Percentiles rank a stretch among this genome's conserved stretches.
Conservation (phyloP, 2,888 invertebrate species). For the Adineta ricciae region DNA sequence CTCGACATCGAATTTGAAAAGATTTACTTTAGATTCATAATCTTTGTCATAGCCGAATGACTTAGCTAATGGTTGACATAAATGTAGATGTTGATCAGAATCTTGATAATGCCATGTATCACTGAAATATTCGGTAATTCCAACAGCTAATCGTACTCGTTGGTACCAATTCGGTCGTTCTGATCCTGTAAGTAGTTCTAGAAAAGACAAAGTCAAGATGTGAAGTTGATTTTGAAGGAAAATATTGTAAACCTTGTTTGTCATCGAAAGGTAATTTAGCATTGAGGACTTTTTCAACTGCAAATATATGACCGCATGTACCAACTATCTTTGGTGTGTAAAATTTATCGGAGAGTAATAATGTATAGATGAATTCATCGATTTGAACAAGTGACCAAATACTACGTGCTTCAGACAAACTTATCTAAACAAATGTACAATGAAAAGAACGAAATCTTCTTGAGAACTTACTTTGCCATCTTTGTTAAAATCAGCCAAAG, state of each 20-base stretch:
- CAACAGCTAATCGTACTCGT: not conserved
- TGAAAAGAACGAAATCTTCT: not conserved
- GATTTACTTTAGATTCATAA: not conserved
- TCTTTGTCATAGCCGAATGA: not conserved
- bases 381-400: not conserved
- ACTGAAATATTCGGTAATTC: not conserved
- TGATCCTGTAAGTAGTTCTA: not conserved
- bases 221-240: not conserved
- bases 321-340: not conserved
- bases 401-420: not conserved
- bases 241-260: not conserved
- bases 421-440: not conserved
- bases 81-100: not conserved
- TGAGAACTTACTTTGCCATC: not conserved
- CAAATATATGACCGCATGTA: not conserved
- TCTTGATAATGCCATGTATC: not conserved
- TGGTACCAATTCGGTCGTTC: not conserved
- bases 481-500: not conserved
- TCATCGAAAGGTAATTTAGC: not conserved
- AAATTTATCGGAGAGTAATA: not conserved
- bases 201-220: not conserved
- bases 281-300: not conserved
- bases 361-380: not conserved
- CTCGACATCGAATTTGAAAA: no score
- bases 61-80: not conserved